These are phyloP conservation scores for Otus scops DNA, from an alignment of 2,797 vertebrate genomes.

Conservation along the genomic window DNA sequence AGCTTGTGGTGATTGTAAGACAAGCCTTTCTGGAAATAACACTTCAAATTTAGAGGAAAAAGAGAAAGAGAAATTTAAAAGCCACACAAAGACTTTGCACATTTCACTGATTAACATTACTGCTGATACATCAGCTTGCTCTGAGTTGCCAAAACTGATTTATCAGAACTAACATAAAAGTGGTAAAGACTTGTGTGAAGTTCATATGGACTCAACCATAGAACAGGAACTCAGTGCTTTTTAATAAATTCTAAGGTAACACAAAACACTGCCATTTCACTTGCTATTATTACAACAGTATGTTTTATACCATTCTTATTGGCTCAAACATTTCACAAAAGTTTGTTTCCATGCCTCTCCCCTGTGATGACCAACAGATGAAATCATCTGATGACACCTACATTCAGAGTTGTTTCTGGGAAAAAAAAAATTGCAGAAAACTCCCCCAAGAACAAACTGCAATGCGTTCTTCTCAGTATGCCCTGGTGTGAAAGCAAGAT, in stretches of 20 bases:
- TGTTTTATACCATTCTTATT: background rate
- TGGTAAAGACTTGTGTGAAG: background rate
- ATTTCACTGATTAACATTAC: background rate
- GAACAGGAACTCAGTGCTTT: background rate
- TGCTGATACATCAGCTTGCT: background rate
- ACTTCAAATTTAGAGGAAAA: slow-evolving; percentile 72
- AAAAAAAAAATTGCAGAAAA: background rate
- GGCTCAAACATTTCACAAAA: background rate
- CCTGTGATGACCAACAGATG: background rate
- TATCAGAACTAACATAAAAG: background rate
- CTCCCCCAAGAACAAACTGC: background rate
- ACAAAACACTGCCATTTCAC: background rate
- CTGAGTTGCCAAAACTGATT: background rate
- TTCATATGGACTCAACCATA: background rate
- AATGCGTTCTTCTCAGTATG: background rate
- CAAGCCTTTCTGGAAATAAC: slow-evolving; percentile 85
- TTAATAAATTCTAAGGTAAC: background rate
- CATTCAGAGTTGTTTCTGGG: background rate
- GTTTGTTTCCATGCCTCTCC: background rate
- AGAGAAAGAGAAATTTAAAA: background rate
- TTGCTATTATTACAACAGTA: background rate
- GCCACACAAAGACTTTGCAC: background rate
- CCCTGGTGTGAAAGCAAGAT: background rate
- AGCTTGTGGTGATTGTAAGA: slow-evolving; percentile 74
- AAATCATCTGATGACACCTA: background rate